These are phyloP conservation scores for Scaptomyza caliginosa DNA, from an alignment of 2,888 invertebrate species.

Conservation along the genomic window DNA sequence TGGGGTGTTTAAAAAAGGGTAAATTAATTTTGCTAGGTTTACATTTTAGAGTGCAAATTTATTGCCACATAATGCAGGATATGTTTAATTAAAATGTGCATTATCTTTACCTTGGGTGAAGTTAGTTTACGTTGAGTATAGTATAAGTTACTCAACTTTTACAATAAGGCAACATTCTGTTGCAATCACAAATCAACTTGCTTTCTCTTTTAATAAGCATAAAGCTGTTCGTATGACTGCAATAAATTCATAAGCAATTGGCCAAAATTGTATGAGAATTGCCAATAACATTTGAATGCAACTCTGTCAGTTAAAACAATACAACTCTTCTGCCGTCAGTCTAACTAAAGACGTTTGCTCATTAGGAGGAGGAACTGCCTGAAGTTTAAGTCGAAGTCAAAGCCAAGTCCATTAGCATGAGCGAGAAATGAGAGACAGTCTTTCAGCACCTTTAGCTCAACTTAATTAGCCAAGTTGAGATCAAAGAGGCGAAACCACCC, in stretches of 20 bases:
- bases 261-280: conserved; percentile 1
- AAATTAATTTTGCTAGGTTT: not conserved
- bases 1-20: conserved; percentile 1
- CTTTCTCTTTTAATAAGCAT: not conserved
- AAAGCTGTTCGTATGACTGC: not conserved
- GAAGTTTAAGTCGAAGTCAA: not conserved
- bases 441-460: conserved; percentile 63
- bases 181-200: not conserved
- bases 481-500: conserved; percentile 65
- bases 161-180: not conserved
- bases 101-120: not conserved
- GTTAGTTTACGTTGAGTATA: too few relatives aligned
- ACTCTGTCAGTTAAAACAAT: not conserved
- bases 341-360: not conserved
- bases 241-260: not conserved
- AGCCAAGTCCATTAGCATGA: conserved; percentile 40
- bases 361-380: conserved; percentile 15
- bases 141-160: too few relatives aligned
- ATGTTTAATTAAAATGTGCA: not conserved
- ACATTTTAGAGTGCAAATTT: conserved; percentile 8
- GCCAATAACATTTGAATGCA: conserved; percentile 16
- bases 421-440: conserved; percentile 10
- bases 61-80: not conserved
- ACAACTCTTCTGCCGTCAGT: conserved; percentile 16
- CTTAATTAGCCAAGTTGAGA: conserved; percentile 70